These are phyloP conservation scores for Tachina lurida DNA, from an alignment of 2,888 invertebrate species.

Conservation along the genomic window DNA sequence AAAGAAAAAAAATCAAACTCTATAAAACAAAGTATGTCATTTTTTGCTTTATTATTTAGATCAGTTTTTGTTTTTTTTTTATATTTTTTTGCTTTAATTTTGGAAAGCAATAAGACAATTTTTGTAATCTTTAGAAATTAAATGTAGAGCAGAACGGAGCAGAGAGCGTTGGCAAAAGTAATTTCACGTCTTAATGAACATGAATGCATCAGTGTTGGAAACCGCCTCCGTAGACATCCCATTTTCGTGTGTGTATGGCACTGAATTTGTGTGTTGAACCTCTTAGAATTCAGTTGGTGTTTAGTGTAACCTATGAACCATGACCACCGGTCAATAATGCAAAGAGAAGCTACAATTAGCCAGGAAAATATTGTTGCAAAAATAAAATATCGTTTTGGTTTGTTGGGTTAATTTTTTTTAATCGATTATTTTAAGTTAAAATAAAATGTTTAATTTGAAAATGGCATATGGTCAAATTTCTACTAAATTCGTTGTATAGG, in stretches of 20 bases:
- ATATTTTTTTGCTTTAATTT: not conserved
- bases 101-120: slow-evolving; percentile 37
- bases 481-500: too few species aligned
- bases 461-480: too few species aligned
- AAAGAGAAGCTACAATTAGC: slow-evolving; percentile 25
- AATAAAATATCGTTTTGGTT: not conserved
- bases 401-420: slow-evolving; percentile 71
- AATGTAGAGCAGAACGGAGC: slow-evolving; percentile 17
- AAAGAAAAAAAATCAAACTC: not conserved
- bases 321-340: slow-evolving; percentile 60
- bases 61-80: slow-evolving; percentile 28
- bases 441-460: not conserved
- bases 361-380: not conserved
- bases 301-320: not conserved
- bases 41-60: slow-evolving; percentile 28
- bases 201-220: slow-evolving; percentile 63
- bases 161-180: slow-evolving; percentile 63
- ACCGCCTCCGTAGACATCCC: slow-evolving; percentile 73
- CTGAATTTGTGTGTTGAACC: slow-evolving; percentile 45
- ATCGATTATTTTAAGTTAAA: slow-evolving; percentile 75
- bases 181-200: slow-evolving; percentile 79
- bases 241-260: not conserved
- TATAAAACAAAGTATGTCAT: slow-evolving; percentile 22
- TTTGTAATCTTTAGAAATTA: slow-evolving; percentile 61
- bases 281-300: slow-evolving; percentile 29